A percentile compares a stretch with the other conserved stretches of the same genome.
Evolutionary conservation across 2,113 vertebrate genomes (phyloP).

Genomic region (Brachyhypopomus occidentalis): DNA sequence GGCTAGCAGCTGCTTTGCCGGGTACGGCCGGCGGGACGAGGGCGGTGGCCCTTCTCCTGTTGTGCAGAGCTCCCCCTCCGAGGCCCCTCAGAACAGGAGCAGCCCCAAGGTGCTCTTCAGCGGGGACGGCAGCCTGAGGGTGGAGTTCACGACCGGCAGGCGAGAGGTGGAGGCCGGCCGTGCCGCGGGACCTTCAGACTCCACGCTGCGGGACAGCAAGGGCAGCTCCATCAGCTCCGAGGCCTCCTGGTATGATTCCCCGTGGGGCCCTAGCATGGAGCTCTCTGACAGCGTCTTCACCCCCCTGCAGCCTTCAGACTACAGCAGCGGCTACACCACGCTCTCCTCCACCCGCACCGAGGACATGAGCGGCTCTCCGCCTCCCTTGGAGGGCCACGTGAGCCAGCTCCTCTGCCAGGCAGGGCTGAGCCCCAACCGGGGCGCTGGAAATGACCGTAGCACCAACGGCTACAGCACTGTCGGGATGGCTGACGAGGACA

Average conservation of each 20-base stretch:
- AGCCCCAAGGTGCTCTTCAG: conserved; percentile 88
- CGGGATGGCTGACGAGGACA: conserved; percentile 75
- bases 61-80: conserved; percentile 60
- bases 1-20: conserved; percentile 43
- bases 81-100: conserved; percentile 67
- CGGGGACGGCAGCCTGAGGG: conserved; percentile 81
- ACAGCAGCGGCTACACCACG: conserved; percentile 59
- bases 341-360: conserved; percentile 61
- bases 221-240: conserved; percentile 91
- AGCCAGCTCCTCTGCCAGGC: conserved; percentile 26
- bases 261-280: conserved; percentile 82
- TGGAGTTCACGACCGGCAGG: conserved; percentile 83
- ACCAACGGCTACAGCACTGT: conserved; percentile 55
- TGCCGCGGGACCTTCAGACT: conserved; percentile 55
- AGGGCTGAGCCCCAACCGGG: conserved; percentile 3
- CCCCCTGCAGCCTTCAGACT: conserved; percentile 63
- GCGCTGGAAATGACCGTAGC: background rate
- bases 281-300: conserved; percentile 73
- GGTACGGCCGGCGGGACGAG: conserved; percentile 51
- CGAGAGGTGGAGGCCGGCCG: conserved; percentile 57
- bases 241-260: conserved; percentile 91
- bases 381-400: conserved; percentile 26
- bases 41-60: conserved; percentile 68
- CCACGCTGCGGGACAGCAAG: conserved; percentile 83
- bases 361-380: conserved; percentile 43